These are phyloP conservation scores for Troides helena DNA, from an alignment of 2,888 invertebrate genomes.

Conservation along the genomic window DNA sequence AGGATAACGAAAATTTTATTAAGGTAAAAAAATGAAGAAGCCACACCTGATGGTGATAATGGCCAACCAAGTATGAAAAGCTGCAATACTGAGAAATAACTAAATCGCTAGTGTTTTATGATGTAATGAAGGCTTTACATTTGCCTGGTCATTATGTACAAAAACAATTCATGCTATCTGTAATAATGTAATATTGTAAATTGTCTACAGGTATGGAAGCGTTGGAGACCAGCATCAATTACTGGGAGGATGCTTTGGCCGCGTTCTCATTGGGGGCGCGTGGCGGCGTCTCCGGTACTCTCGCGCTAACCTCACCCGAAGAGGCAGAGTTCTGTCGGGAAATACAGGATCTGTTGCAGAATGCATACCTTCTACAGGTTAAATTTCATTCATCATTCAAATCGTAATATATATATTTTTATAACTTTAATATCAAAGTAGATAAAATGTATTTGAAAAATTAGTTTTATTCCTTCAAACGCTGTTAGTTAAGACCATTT, in stretches of 20 bases:
- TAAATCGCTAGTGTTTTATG: too few relatives aligned
- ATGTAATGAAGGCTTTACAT: too few relatives aligned
- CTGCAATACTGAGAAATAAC: too few relatives aligned
- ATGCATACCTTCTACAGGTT: conserved; percentile 87
- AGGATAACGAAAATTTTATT: too few relatives aligned
- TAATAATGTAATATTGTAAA: not conserved
- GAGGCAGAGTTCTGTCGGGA: conserved; percentile 92
- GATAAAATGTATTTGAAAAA: too few relatives aligned
- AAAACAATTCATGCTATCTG: not conserved
- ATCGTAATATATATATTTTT: not conserved
- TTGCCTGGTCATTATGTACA: too few relatives aligned
- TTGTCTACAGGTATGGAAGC: conserved; percentile 90
- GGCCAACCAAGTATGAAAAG: too few relatives aligned
- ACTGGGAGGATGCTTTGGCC: conserved; percentile 96
- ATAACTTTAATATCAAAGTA: too few relatives aligned
- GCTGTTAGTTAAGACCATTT: too few relatives aligned
- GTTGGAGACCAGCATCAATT: conserved; percentile 93
- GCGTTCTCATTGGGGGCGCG: conserved; percentile 85
- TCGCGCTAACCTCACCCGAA: conserved; percentile 88
- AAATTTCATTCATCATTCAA: not conserved
- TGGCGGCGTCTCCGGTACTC: conserved; percentile 74
- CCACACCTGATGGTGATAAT: too few relatives aligned
- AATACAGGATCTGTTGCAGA: conserved; percentile 89
- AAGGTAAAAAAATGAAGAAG: too few relatives aligned
- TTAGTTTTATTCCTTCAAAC: too few relatives aligned